Evolutionary conservation across 2,113 vertebrate genomes (phyloP).

Genomic region (Hyperopisus bebe): DNA sequence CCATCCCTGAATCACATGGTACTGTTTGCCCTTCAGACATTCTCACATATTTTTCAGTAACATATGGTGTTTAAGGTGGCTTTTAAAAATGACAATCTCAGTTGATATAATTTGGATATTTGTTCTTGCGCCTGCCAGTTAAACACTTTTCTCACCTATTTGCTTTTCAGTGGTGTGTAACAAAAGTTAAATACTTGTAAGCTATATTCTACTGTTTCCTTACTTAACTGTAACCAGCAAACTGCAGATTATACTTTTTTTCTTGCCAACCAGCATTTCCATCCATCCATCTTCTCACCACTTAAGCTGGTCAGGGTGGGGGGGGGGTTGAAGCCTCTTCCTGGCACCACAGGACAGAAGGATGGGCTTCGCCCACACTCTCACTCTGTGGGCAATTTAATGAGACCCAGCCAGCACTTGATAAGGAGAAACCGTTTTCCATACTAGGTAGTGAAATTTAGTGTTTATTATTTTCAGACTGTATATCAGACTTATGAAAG

Average conservation of each 20-base stretch:
- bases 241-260: background rate
- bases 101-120: background rate
- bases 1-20: background rate
- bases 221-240: background rate
- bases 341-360: background rate
- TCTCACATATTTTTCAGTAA: background rate
- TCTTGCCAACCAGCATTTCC: background rate
- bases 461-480: background rate
- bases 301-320: background rate
- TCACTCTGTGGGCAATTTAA: background rate
- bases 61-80: background rate
- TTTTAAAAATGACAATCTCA: background rate
- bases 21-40: background rate
- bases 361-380: background rate
- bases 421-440: background rate
- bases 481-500: background rate
- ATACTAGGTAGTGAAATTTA: background rate
- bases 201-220: background rate
- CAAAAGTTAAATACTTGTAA: background rate
- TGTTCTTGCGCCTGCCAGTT: background rate
- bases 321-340: background rate
- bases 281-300: background rate
- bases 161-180: background rate
- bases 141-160: background rate
- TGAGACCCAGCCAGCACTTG: background rate